Conservation (phyloP, 2,888 invertebrate species). For the Gibbula magus region DNA sequence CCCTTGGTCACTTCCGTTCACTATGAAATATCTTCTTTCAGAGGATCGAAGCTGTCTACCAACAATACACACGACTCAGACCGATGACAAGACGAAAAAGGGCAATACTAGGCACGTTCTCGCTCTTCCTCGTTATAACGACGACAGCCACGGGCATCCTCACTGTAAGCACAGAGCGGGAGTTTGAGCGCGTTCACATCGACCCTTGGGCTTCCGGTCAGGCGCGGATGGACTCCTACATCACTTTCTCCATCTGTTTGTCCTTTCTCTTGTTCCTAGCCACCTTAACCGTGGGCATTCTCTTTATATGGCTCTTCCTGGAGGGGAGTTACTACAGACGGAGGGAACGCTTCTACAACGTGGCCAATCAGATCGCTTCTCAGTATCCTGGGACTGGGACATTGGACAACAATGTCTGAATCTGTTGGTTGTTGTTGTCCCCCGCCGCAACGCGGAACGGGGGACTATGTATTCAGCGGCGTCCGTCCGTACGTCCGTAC, state of each 20-base stretch:
- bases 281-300: conserved; percentile 49
- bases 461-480: too few species aligned
- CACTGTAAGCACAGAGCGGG: conserved; percentile 49
- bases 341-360: conserved; percentile 41
- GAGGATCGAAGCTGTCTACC: conserved; percentile 44
- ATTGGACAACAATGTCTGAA: too few species aligned
- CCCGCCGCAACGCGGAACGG: too few species aligned
- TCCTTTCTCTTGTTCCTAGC: conserved; percentile 54
- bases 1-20: not conserved
- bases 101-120: conserved; percentile 43
- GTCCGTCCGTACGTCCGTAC: too few species aligned
- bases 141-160: conserved; percentile 48
- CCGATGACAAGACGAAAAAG: conserved; percentile 48
- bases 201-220: conserved; percentile 44
- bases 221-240: conserved; percentile 42
- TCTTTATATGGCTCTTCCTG: conserved; percentile 48
- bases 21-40: conserved; percentile 25
- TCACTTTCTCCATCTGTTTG: conserved; percentile 53
- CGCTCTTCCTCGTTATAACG: conserved; percentile 48
- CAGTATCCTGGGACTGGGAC: not conserved
- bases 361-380: not conserved
- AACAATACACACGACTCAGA: conserved; percentile 43
- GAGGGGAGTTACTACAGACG: conserved; percentile 49
- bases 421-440: too few species aligned
- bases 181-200: conserved; percentile 40